phyloP scores from a whole-genome alignment of 2,888 invertebrate genomes.

The Drosophila recens region DNA sequence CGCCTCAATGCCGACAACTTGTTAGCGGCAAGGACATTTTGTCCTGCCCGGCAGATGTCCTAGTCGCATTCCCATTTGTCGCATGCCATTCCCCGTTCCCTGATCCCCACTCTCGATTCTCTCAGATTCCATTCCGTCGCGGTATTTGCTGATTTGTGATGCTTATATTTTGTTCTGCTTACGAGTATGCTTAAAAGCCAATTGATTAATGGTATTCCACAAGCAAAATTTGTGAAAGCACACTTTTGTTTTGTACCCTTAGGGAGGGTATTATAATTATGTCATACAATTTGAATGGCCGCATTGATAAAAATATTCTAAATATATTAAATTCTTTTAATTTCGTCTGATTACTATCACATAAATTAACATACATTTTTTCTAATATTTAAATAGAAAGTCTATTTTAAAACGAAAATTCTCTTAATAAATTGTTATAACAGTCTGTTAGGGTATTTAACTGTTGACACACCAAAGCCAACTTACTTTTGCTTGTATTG shows the following conservation, averaged over 20 bases:
- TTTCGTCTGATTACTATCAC: too few relatives aligned
- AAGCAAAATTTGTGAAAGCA: slow-evolving; percentile 6
- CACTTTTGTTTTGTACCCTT: neutral
- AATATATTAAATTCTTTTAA: too few relatives aligned
- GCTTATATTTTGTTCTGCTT: slow-evolving; percentile 21
- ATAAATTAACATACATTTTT: too few relatives aligned
- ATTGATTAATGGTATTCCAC: slow-evolving; percentile 45
- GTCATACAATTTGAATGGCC: neutral
- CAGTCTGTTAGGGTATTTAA: neutral
- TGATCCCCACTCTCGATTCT: neutral
- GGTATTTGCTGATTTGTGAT: slow-evolving; percentile 48
- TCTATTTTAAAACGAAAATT: neutral
- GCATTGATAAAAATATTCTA: neutral
- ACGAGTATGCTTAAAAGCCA: slow-evolving; percentile 27
- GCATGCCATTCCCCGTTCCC: slow-evolving; percentile 41
- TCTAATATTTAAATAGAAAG: neutral
- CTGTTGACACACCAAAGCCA: neutral
- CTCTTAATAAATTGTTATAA: neutral
- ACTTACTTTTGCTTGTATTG: neutral
- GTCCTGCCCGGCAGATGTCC: slow-evolving; percentile 22
- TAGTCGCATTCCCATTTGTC: slow-evolving; percentile 36
- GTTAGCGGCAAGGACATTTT: slow-evolving; percentile 49
- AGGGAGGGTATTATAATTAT: neutral
- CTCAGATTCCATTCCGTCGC: slow-evolving; percentile 11
- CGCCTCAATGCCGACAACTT: slow-evolving; percentile 68